A percentile compares a stretch with the other conserved stretches of the same genome.
Conservation (phyloP, 2,797 vertebrate species). For the Todus mexicanus region DNA sequence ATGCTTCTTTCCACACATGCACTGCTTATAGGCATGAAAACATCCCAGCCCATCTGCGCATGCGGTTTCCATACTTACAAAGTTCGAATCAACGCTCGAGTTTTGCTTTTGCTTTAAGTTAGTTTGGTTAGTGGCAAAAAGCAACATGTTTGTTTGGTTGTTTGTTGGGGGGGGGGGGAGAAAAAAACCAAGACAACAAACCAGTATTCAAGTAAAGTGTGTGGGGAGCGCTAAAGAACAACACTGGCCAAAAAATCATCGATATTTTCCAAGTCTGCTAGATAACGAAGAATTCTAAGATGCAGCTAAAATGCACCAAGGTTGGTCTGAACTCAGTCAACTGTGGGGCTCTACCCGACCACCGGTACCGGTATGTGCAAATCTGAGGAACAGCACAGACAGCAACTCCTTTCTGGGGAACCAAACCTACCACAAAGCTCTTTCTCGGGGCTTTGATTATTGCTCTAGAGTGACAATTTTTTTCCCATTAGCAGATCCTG, state of each 20-base stretch:
- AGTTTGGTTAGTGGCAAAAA: slow-evolving; percentile 70
- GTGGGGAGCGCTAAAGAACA: background rate
- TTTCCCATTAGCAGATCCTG: background rate
- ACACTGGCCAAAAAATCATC: background rate
- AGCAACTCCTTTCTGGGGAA: background rate
- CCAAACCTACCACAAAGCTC: background rate
- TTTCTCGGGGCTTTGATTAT: background rate
- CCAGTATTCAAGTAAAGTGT: background rate
- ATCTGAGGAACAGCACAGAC: background rate
- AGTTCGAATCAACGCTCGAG: background rate
- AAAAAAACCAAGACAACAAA: background rate
- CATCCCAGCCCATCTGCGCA: background rate
- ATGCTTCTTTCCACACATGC: background rate
- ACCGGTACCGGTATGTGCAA: background rate
- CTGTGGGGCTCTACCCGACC: background rate
- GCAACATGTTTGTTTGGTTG: background rate
- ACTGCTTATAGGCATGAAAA: background rate
- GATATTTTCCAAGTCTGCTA: background rate
- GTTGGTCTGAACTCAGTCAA: background rate
- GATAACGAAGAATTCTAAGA: background rate
- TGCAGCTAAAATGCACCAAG: background rate
- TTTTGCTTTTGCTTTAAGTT: slow-evolving; percentile 53
- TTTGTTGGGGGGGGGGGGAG: background rate
- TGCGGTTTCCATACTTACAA: background rate
- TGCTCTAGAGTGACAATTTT: background rate